A percentile compares a stretch with the other conserved stretches of the same genome.
phyloP scores from a whole-genome alignment of 2,888 invertebrate species.

The Sturmia bella region DNA sequence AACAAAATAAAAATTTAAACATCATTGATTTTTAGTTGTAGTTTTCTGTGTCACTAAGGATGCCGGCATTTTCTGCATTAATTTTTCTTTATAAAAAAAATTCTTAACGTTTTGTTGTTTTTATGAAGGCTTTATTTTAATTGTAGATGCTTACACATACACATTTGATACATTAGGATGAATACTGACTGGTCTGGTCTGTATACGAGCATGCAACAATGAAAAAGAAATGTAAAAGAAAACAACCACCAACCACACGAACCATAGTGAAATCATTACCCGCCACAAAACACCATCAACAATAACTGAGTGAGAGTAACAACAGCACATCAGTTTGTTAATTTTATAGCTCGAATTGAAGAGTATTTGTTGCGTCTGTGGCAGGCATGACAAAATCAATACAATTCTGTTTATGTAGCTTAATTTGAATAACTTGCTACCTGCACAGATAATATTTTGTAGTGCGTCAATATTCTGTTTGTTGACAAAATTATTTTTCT shows the following conservation, averaged over 20 bases:
- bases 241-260: conserved; percentile 46
- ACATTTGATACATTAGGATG: conserved; percentile 33
- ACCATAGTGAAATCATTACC: conserved; percentile 27
- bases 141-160: conserved; percentile 38
- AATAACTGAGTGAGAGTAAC: conserved; percentile 38
- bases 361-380: background rate
- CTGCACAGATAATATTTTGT: no score
- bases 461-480: no score
- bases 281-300: conserved; percentile 34
- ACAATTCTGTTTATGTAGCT: no score
- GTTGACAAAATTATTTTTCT: no score
- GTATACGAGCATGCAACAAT: conserved; percentile 4
- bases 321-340: conserved; percentile 31
- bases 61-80: conserved; percentile 48
- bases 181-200: conserved; percentile 2
- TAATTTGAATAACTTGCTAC: no score
- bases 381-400: no score
- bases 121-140: conserved; percentile 51
- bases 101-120: conserved; percentile 18
- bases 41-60: conserved; percentile 63
- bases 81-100: conserved; percentile 12
- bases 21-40: conserved; percentile 49
- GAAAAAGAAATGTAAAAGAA: background rate
- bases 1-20: conserved; percentile 39
- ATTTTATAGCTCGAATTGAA: conserved; percentile 26